Conservation (phyloP, 2,113 vertebrate species). For the Gymnobelideus leadbeateri region DNA sequence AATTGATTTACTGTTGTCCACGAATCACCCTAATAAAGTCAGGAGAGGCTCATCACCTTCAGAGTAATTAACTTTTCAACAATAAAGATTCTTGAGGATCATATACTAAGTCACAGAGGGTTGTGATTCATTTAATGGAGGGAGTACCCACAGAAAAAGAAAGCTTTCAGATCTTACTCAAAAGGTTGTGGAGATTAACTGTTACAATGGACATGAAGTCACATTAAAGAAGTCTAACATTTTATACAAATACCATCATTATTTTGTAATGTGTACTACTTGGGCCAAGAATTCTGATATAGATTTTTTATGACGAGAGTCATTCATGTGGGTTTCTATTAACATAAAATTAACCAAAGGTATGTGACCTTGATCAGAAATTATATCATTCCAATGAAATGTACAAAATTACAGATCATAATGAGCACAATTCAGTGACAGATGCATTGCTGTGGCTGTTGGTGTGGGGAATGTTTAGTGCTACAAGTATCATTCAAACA, state of each 20-base stretch:
- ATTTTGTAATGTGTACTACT: neutral
- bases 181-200: neutral
- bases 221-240: neutral
- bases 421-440: neutral
- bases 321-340: neutral
- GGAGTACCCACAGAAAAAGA: no score
- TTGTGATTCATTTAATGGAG: no score
- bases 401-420: neutral
- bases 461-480: neutral
- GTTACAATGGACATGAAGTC: neutral
- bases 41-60: no score
- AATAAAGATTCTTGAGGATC: no score
- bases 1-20: no score
- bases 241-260: neutral
- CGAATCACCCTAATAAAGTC: no score
- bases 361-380: neutral
- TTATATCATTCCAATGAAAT: neutral
- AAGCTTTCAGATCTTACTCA: neutral
- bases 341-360: neutral
- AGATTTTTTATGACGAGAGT: neutral
- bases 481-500: neutral
- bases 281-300: neutral
- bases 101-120: no score
- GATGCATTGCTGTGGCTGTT: neutral
- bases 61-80: no score